phyloP scores from a whole-genome alignment of 2,888 invertebrate genomes.

The Drosophila aldrichi region DNA sequence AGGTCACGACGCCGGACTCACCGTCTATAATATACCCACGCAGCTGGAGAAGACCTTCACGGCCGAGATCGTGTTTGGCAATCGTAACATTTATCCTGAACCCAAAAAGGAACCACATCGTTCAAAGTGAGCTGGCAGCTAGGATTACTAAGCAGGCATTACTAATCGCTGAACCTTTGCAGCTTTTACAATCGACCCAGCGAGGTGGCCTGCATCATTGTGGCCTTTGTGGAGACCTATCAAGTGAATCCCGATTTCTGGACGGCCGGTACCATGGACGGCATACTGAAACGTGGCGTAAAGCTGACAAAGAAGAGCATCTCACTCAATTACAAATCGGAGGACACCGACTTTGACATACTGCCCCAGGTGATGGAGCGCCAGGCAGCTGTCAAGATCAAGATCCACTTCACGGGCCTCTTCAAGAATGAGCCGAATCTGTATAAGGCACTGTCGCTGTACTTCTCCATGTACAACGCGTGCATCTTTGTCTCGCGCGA shows the following conservation, averaged over 20 bases:
- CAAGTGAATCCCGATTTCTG: slow-evolving; percentile 81
- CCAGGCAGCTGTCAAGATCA: slow-evolving; percentile 70
- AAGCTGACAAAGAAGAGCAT: slow-evolving; percentile 67
- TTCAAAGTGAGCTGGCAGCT: slow-evolving; percentile 37
- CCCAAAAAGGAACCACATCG: slow-evolving; percentile 40
- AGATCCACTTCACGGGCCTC: slow-evolving; percentile 72
- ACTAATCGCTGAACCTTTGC: neutral
- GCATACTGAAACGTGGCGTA: slow-evolving; percentile 71
- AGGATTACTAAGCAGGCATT: neutral
- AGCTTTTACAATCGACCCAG: slow-evolving; percentile 70
- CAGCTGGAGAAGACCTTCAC: slow-evolving; percentile 81
- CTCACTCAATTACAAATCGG: slow-evolving; percentile 65
- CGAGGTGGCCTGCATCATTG: slow-evolving; percentile 79
- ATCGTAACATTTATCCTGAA: slow-evolving; percentile 63
- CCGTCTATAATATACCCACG: slow-evolving; percentile 75
- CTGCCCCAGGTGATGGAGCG: slow-evolving; percentile 77
- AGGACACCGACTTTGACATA: slow-evolving; percentile 76
- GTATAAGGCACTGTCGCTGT: slow-evolving; percentile 76
- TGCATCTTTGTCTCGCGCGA: slow-evolving; percentile 74
- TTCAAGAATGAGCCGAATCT: slow-evolving; percentile 79
- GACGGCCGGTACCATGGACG: slow-evolving; percentile 76
- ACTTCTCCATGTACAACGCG: slow-evolving; percentile 77
- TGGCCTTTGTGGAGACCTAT: slow-evolving; percentile 82
- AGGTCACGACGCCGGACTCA: slow-evolving; percentile 69
- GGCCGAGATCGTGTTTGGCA: slow-evolving; percentile 79